phyloP scores from a whole-genome alignment of 2,797 vertebrate genomes.

The Coregonus ussuriensis region DNA sequence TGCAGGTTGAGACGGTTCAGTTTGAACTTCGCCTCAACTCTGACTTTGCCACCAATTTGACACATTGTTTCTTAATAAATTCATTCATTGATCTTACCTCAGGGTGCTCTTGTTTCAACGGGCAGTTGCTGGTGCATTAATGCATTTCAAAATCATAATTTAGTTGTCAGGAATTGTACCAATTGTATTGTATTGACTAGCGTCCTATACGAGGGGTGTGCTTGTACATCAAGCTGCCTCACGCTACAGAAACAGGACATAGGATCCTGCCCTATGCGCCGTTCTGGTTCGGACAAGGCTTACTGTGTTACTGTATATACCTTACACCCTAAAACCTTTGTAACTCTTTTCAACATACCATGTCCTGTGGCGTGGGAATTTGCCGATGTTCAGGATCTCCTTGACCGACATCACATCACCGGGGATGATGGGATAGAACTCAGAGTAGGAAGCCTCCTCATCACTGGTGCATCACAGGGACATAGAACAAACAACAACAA shows the following conservation, averaged over 20 bases:
- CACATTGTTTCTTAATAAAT: not conserved
- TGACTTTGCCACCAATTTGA: not conserved
- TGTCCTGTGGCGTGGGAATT: conserved; percentile 67
- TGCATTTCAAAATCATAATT: too few species aligned
- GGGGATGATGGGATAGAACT: conserved; percentile 74
- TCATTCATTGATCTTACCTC: not conserved
- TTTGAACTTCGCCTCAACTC: not conserved
- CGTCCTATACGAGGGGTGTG: not conserved
- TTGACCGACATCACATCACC: conserved; percentile 78
- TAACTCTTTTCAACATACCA: conserved; percentile 50
- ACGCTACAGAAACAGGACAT: too few species aligned
- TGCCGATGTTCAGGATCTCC: conserved; percentile 70
- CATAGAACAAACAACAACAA: not conserved
- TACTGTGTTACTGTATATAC: too few species aligned
- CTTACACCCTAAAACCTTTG: too few species aligned
- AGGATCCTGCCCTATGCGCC: too few species aligned
- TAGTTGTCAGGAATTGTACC: too few species aligned
- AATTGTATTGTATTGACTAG: not conserved
- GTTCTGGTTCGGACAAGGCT: too few species aligned
- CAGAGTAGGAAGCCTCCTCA: conserved; percentile 67
- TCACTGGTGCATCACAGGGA: conserved; percentile 56
- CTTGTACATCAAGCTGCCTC: too few species aligned
- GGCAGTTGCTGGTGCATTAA: too few species aligned
- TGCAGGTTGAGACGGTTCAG: conserved; percentile 20
- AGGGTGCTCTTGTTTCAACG: not conserved